phyloP scores from a whole-genome alignment of 2,888 invertebrate species.

The Lasioglossum morio region DNA sequence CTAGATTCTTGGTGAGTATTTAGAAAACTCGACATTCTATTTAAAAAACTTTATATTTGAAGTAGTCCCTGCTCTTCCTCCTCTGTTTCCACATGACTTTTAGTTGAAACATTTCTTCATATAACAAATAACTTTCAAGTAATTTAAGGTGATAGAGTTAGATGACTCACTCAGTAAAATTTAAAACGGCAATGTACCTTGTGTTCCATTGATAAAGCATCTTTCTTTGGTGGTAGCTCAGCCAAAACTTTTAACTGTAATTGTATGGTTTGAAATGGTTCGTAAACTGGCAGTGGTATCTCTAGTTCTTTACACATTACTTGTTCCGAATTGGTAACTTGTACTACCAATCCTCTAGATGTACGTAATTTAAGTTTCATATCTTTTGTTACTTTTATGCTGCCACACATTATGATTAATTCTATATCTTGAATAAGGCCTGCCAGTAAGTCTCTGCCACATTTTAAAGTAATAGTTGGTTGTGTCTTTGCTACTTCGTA shows the following conservation, averaged over 20 bases:
- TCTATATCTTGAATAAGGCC: constrained; percentile 92
- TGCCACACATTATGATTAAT: constrained; percentile 91
- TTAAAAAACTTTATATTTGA: no score
- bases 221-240: constrained; percentile 90
- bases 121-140: not conserved
- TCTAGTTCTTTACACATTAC: constrained; percentile 80
- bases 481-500: constrained; percentile 87
- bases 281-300: constrained; percentile 80
- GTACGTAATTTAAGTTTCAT: constrained; percentile 88
- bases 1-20: not conserved
- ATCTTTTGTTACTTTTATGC: constrained; percentile 89
- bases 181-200: constrained; percentile 85
- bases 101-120: not conserved
- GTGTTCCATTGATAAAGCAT: constrained; percentile 90
- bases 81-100: not conserved
- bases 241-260: constrained; percentile 89
- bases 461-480: constrained; percentile 86
- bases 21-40: no score
- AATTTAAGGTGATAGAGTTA: not conserved
- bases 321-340: constrained; percentile 83
- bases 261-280: constrained; percentile 89
- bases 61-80: no score
- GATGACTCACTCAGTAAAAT: not conserved
- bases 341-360: constrained; percentile 89
- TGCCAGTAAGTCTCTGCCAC: constrained; percentile 90